These are phyloP conservation scores for Trilocha varians DNA, from an alignment of 2,888 invertebrate species.

Conservation along the genomic window DNA sequence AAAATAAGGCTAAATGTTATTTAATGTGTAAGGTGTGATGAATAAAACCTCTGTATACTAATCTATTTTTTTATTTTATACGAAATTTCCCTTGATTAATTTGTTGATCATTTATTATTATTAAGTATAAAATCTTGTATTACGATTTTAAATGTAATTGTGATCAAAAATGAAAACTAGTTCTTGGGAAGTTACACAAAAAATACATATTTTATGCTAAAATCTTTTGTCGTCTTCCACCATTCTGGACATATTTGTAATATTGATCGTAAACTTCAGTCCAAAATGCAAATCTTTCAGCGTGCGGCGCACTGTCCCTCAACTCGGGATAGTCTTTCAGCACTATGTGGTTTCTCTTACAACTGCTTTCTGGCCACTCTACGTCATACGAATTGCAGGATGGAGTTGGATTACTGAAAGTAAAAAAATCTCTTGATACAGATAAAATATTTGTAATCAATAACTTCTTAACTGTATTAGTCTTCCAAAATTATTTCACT, in stretches of 20 bases:
- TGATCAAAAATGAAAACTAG: no score
- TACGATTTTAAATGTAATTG: no score
- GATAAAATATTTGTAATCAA: no score
- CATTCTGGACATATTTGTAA: background rate
- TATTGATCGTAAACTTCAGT: background rate
- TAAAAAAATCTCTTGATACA: background rate
- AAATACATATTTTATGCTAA: background rate
- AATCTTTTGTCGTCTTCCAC: background rate
- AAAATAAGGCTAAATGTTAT: no score
- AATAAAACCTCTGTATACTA: no score
- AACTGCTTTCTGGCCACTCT: slow-evolving; percentile 3
- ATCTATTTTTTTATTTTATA: no score
- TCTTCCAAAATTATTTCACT: background rate
- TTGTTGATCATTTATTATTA: no score
- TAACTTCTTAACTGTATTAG: background rate
- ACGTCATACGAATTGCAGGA: background rate
- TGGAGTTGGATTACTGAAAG: background rate
- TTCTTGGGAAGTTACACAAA: no score
- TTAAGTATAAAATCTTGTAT: no score
- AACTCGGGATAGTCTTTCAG: background rate
- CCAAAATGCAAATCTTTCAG: background rate
- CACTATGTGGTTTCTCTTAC: background rate
- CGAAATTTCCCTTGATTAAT: no score
- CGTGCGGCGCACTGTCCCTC: background rate
- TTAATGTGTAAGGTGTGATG: no score